phyloP scores from a whole-genome alignment of 2,113 vertebrate genomes.

The Peromyscus maniculatus region DNA sequence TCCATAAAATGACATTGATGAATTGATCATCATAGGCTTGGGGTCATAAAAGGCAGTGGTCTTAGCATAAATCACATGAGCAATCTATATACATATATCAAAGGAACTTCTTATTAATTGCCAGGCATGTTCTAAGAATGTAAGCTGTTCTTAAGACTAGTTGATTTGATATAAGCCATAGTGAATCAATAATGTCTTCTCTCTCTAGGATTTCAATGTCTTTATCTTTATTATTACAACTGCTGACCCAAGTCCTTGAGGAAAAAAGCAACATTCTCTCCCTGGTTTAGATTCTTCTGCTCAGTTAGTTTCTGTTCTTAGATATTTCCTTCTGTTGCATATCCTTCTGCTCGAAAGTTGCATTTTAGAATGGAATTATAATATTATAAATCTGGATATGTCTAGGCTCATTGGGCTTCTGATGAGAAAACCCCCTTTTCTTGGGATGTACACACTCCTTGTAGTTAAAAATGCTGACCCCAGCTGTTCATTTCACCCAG shows the following conservation, averaged over 20 bases:
- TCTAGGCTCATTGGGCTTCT: not conserved
- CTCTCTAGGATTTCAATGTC: not conserved
- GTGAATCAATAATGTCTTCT: not conserved
- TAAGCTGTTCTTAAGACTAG: not conserved
- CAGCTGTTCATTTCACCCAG: not conserved
- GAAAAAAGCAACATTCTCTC: not conserved
- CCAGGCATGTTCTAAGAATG: not conserved
- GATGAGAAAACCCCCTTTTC: not conserved
- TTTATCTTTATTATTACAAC: conserved; percentile 28
- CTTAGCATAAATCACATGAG: not conserved
- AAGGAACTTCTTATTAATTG: not conserved
- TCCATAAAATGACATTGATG: not conserved
- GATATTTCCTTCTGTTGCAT: not conserved
- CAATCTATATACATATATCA: not conserved
- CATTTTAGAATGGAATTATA: conserved; percentile 28
- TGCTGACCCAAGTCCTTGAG: conserved; percentile 5
- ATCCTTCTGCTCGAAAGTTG: not conserved
- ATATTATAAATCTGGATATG: not conserved
- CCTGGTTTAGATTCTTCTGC: not conserved
- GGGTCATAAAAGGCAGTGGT: not conserved
- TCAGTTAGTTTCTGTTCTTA: conserved; percentile 37
- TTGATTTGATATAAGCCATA: conserved; percentile 9
- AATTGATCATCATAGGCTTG: not conserved
- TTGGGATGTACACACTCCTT: not conserved
- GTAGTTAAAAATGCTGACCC: not conserved